phyloP scores from a whole-genome alignment of 2,113 vertebrate genomes.

The Anthoscopus minutus region DNA sequence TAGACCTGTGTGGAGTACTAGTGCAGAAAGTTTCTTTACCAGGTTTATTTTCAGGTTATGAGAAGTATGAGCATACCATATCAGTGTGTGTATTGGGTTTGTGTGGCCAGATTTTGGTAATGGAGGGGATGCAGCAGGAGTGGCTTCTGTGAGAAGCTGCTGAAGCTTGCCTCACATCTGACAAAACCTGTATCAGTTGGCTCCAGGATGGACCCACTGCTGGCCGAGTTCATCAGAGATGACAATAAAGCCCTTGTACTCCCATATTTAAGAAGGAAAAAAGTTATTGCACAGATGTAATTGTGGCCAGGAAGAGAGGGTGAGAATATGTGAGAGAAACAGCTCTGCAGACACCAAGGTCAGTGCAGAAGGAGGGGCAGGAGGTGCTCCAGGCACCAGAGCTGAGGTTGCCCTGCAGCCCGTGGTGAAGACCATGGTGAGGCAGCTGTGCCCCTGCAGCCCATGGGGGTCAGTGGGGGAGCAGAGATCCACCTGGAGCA shows the following conservation, averaged over 20 bases:
- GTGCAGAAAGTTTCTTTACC: neutral
- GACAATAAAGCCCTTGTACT: neutral
- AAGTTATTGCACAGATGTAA: neutral
- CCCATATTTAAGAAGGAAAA: neutral
- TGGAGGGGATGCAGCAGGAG: neutral
- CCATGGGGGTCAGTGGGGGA: accelerated
- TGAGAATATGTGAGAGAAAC: neutral
- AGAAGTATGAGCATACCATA: neutral
- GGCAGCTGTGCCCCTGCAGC: neutral
- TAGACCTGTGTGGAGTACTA: neutral
- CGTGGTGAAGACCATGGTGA: accelerated
- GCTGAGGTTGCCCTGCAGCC: neutral
- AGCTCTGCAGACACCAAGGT: neutral
- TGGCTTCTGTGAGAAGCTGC: neutral
- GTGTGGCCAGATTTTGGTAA: neutral
- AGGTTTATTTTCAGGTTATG: neutral
- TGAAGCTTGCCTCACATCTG: neutral
- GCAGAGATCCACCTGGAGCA: neutral
- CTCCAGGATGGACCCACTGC: accelerated
- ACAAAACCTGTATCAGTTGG: neutral
- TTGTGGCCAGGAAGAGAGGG: neutral
- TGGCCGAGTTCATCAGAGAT: neutral
- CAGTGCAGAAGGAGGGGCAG: neutral
- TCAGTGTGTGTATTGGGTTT: neutral
- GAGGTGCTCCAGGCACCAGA: accelerated